Evolutionary conservation across 2,797 vertebrate species (phyloP), one percentile per base, ranked within the genome.

Genomic region (Amniataba percoides): DNA sequence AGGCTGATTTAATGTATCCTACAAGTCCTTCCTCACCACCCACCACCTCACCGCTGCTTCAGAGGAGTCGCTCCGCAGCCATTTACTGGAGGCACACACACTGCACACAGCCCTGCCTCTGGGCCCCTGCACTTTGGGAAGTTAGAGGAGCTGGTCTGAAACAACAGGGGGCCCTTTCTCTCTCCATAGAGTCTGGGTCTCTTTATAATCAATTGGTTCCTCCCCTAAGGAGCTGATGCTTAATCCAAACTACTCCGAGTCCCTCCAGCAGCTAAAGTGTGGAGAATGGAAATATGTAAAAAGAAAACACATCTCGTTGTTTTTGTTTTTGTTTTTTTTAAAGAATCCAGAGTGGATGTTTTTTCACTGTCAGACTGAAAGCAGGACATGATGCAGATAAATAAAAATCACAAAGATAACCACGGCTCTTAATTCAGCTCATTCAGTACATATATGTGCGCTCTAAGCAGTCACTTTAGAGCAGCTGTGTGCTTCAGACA

Each of bases 1-100:
- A 96, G 95, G 95, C 96, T 97, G 97, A 97, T 98, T 98, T 97
- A 97, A 97, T 96, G 96, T 96, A 96, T 97, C 96, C 96, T 96
- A 95, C 82, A 78, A 85, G 88, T 78, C 85, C 60, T 87, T 87
- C 83, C 85, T 80, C 76, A 43, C 92, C 94, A 88, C 52, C 64
- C 77, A 62, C 69, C 57, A 36, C 45, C 46, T 62, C 16, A 40
- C 57, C 84, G 91, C 95, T 94, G 95, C 95, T 94, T 75, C 81
- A 83, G 85, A 83, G 40, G 96, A 96, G 96, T 95, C 93, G 75
- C 93, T 92, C 88, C 94, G 93, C 93, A 91, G 84, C 92, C 95
- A 92, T 96, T 96, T 95, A 95, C 96, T 95, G 95, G 94, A 96
- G 94, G 92, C 94, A 93, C 95, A 94, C 94, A 92, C 93, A 82